Evolutionary conservation across 1,140 invertebrate genomes (phyloP).

Genomic region (Drosophila paulistorum): DNA sequence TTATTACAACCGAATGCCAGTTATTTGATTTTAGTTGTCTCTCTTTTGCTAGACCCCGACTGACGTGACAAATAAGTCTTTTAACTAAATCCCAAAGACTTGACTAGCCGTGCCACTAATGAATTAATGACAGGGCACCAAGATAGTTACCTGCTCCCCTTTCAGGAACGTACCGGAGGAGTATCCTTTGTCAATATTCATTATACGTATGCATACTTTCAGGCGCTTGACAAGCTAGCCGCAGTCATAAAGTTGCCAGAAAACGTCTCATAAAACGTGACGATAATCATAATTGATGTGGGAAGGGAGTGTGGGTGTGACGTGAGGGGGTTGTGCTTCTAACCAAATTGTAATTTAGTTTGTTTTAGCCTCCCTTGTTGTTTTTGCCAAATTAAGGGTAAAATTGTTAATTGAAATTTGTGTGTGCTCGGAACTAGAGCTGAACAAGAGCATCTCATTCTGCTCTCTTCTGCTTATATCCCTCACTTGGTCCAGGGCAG

Average conservation of each 20-base stretch:
- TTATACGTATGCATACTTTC: conserved; percentile 77
- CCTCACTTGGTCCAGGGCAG: neutral
- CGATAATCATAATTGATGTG: conserved; percentile 81
- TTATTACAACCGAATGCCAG: neutral
- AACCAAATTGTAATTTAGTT: conserved; percentile 78
- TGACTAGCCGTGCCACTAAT: conserved; percentile 4
- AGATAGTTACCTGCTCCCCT: conserved; percentile 9
- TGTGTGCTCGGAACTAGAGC: conserved; percentile 38
- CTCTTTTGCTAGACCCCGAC: neutral
- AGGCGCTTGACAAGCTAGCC: conserved; percentile 59
- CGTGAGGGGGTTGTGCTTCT: conserved; percentile 26
- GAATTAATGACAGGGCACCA: conserved; percentile 9
- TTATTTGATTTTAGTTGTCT: neutral
- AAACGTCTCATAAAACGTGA: conserved; percentile 81
- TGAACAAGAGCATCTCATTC: conserved; percentile 8
- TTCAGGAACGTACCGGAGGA: conserved; percentile 1
- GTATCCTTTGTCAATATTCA: conserved; percentile 79
- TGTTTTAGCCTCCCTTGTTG: conserved; percentile 40
- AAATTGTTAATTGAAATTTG: conserved; percentile 82
- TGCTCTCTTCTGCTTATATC: conserved; percentile 5
- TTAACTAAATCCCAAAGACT: conserved; percentile 15
- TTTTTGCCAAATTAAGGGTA: conserved; percentile 74
- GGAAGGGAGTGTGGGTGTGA: conserved; percentile 26
- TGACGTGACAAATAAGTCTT: conserved; percentile 11
- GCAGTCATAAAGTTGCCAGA: conserved; percentile 74